Base-by-base conservation (phyloP, 2,797 vertebrate genomes). In the Arnoldichthys spilopterus region DNA sequence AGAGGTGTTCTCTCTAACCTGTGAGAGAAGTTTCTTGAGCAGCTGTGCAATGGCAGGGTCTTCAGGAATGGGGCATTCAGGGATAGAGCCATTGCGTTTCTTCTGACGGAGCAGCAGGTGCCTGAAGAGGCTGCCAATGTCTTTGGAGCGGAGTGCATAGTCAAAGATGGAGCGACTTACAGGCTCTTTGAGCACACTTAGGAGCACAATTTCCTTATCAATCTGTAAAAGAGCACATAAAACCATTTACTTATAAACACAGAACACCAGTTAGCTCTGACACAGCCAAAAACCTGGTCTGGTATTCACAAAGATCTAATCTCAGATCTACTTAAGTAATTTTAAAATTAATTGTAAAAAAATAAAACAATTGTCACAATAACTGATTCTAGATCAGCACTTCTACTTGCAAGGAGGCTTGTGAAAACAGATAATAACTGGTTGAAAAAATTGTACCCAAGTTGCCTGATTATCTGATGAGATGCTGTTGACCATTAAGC, bases 161-260 rank as follows among this genome's bases (percentile, higher is more conserved):
- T 98, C 97, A 78, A 99, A 98, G 91, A 99, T 99, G 85, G 97
- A 97, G 66, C 97, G 97, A 72, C 94, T 97, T 67, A 99, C 95
- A 0, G 97, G 97, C 74, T 98, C 96, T 89, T 96, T 98, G 75
- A 99, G 94, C 43, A 99, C 97, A 72, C 97, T 98, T 68, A 99
- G 91, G 16, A 99, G 93, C 13, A 99, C 98, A 80, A 98, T 96
- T 92, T 99, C 96, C 87, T 97, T 97, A 85, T 99, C 97, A 61
- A 99, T 97, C 98, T 99, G 90, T 72, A 86, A 88, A 76, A 71
- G 5, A 37, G 58, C 13, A 67, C 40, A 20, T 4, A 45, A 3
- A 63, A 40, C 12, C 13, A 18, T 12, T 34, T 34, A 37, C 12
- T 34, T 6, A n/a, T 40, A n/a, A 37, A n/a, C 32, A 22, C 13